A percentile compares a stretch with the other conserved stretches of the same genome.
Evolutionary conservation across 92 coral and sea anemone species (phyloP).

Genomic region (Umimayanthus chanpuru): DNA sequence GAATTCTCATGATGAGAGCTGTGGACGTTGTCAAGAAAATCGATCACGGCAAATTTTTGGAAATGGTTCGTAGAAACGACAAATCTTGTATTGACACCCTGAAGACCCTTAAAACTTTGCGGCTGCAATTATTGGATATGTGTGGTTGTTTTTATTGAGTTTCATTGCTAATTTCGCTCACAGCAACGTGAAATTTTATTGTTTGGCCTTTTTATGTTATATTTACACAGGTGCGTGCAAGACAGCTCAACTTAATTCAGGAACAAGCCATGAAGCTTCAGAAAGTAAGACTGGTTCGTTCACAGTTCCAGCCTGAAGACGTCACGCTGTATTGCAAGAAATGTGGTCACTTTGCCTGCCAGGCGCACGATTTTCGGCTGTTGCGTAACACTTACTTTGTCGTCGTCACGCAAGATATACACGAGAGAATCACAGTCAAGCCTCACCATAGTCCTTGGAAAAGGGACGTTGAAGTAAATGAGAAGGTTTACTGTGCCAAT

Average conservation of each 20-base stretch:
- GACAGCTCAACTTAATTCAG: neutral
- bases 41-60: no score
- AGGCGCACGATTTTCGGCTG: conserved; percentile 56
- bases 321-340: conserved; percentile 58
- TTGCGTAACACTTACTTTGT: conserved; percentile 36
- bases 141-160: no score
- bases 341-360: conserved; percentile 56
- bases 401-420: conserved; percentile 43
- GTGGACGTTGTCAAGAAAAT: no score
- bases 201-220: neutral
- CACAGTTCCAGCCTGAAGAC: conserved; percentile 43
- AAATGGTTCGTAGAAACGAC: no score
- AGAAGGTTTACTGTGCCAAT: conserved; percentile 50
- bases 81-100: no score
- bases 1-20: no score
- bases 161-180: no score
- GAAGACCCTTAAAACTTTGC: no score
- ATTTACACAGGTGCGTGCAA: conserved; percentile 15
- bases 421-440: conserved; percentile 47
- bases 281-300: neutral
- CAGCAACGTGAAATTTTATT: no score
- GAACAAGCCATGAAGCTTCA: neutral
- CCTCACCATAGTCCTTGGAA: conserved; percentile 60
- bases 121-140: no score
- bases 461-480: conserved; percentile 18